Evolutionary conservation across 2,888 invertebrate genomes (phyloP).

Genomic region (Asteroscopus sphinx): DNA sequence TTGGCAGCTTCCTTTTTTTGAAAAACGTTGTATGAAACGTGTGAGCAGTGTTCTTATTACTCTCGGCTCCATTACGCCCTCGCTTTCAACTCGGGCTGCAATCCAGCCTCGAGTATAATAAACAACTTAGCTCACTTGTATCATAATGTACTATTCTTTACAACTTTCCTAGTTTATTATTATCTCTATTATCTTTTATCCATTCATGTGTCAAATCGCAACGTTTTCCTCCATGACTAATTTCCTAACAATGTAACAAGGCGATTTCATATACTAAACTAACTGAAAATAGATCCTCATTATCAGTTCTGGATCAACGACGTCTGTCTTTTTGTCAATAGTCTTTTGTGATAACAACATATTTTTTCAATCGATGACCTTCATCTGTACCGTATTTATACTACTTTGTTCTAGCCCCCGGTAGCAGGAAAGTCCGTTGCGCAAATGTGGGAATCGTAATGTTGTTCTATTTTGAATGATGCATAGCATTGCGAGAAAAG

Average conservation of each 20-base stretch:
- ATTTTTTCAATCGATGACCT: constrained; percentile 75
- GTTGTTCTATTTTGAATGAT: constrained; percentile 39
- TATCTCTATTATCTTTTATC: constrained; percentile 26
- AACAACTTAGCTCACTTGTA: too few relatives aligned
- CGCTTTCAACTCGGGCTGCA: too few relatives aligned
- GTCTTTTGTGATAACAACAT: constrained; percentile 67
- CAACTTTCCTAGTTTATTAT: too few relatives aligned
- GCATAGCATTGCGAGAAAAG: constrained; percentile 11
- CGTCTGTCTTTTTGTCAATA: constrained; percentile 69
- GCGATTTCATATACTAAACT: constrained; percentile 66
- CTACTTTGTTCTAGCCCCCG: constrained; percentile 52
- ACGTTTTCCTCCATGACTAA: constrained; percentile 66
- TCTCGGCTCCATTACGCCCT: too few relatives aligned
- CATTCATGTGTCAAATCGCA: constrained; percentile 24
- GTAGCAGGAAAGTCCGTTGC: constrained; percentile 50
- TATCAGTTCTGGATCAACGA: constrained; percentile 72
- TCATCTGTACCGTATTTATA: constrained; percentile 73
- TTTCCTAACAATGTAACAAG: constrained; percentile 66
- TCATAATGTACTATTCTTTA: too few relatives aligned
- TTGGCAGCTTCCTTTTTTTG: too few relatives aligned
- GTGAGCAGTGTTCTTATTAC: too few relatives aligned
- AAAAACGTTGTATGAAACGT: too few relatives aligned
- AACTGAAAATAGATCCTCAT: constrained; percentile 74
- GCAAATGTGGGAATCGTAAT: constrained; percentile 44
- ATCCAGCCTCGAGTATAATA: too few relatives aligned